These are phyloP conservation scores for Saccostrea glomerata DNA, from an alignment of 1,140 invertebrate species.

Conservation along the genomic window DNA sequence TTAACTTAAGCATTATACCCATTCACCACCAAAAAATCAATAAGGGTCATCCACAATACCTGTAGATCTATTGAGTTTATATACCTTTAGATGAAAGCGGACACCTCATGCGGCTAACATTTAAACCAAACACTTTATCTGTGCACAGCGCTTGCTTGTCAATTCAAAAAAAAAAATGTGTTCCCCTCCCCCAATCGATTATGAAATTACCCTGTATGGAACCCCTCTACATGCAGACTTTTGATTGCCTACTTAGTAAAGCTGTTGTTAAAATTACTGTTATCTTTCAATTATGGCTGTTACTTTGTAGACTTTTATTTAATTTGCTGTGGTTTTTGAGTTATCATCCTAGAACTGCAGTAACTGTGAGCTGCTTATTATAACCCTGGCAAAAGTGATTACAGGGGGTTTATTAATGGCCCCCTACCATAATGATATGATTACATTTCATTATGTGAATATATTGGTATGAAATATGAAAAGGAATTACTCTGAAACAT, in stretches of 20 bases:
- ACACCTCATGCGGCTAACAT: not conserved
- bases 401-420: not conserved
- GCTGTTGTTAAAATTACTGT: slow-evolving; percentile 14
- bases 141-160: not conserved
- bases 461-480: no score
- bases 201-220: not conserved
- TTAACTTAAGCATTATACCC: not conserved
- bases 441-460: no score
- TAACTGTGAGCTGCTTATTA: not conserved
- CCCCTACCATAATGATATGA: no score
- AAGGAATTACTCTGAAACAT: no score
- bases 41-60: not conserved
- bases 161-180: not conserved
- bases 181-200: not conserved
- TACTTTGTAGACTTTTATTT: slow-evolving; percentile 11
- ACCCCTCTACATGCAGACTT: not conserved
- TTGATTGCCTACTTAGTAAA: slow-evolving; percentile 31
- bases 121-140: not conserved
- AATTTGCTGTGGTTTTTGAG: slow-evolving; percentile 21
- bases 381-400: not conserved
- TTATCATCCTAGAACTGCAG: not conserved
- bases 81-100: not conserved
- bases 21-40: not conserved
- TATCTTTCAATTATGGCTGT: slow-evolving; percentile 28
- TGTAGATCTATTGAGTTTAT: not conserved